Base-by-base conservation (phyloP, 2,113 vertebrate genomes). In the Chaetodon trifascialis region DNA sequence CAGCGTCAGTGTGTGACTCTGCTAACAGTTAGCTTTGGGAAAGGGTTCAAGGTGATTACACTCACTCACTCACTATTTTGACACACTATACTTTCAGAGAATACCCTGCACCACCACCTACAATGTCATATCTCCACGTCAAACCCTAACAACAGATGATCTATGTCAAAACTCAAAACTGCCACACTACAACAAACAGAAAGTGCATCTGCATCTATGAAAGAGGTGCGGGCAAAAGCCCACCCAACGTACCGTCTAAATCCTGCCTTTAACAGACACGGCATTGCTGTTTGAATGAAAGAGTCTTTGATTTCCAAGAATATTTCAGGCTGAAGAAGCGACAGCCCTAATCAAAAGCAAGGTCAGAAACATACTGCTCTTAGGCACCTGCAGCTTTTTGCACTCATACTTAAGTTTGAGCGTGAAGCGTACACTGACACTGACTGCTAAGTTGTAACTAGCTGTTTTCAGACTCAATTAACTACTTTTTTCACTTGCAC, bases 191-290 rank as follows among this genome's bases (percentile, higher is more conserved):
- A 64, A 40, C 3, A 21, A 11, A 62, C 58, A 71, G n/a, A 34
- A 70, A 65, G 9, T 8, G 7, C n/a, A 55, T 15, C 10, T 23
- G 34, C 14, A 17, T 23, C 21, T 52, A 42, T 63, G 23, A 73
- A 79, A 49, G 7, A 69, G 70, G 56, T 55, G 25, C 23, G 56
- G 12, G 14, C 6, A 34, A 55, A 46, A 2, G 23, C 59, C 72
- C 67, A 60, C 52, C 67, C 56, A 44, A n/a, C 49, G 67, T 62
- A 11, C 46, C 73, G 42, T 7, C 10, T 40, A 44, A 73, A 80
- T 65, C 59, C 60, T 5, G 15, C 11, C 3, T 21, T 40, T 21
- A 54, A 21, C 11, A 10, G 40, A 70, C 44, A 44, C 15, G 12
- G 25, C 21, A 4, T 72, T 23, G 23, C 42, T 11, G 44, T 62